Evolutionary conservation across 2,888 invertebrate genomes (phyloP), one percentile per base, ranked within the genome.

Genomic region (Orthosia gothica): DNA sequence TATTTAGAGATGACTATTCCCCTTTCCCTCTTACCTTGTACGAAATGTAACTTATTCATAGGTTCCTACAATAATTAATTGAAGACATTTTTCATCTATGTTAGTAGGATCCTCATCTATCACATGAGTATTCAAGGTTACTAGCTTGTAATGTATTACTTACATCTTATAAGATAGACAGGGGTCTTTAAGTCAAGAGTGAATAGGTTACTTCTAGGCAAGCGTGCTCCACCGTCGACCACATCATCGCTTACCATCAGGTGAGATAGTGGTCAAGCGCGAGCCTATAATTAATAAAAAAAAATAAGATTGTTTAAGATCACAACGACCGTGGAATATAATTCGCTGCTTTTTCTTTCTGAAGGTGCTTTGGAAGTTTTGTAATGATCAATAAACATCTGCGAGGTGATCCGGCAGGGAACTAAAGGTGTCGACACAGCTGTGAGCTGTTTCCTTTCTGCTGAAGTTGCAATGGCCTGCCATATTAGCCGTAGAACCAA

Each of bases 31-130:
- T 49, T 15, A 11, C 20, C 26, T n/a, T 47, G 62, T n/a, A 23
- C 20, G 23, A 54, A 58, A 63, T 63, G 23, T 52, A 65, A 32
- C 12, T 55, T 40, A 61, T 23, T 58, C 52, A 45, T 49, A 69
- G 58, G 52, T 52, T 20, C 59, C 63, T 70, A 74, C 59, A 63
- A 62, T 75, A 81, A 79, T 75, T 75, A 81, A 80, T 71, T 32
- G 70, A 57, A 23, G 40, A 45, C 49, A 61, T 65, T 69, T 16
- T 61, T 15, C 64, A 75, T 70, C 62, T 52, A 50, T 74, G 58
- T 63, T 54, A 32, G 26, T 32, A 32, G 40, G 32, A 1, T 16
- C 18, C n/a, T 18, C 52, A 67, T 74, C 69, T 70, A 79, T 79
- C 81, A 74, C 65, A 61, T 26, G 47, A 32, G 9, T 40, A 40